Base-by-base conservation (phyloP, 2,888 invertebrate genomes). In the Agrochola lychnidis region DNA sequence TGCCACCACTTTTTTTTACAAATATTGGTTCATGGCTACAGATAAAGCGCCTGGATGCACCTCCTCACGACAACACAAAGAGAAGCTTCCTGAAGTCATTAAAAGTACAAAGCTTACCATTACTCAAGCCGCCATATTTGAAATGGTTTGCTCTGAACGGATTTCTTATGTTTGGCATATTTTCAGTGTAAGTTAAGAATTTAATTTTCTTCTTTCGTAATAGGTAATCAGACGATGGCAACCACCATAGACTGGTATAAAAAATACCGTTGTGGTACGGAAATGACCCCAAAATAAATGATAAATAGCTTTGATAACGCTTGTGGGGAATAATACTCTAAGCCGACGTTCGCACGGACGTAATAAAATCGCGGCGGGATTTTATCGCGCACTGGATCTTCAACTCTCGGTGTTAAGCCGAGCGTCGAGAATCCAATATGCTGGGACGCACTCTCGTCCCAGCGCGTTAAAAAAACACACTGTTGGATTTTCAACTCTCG, bases 91-190 rank as follows among this genome's bases (percentile, higher is more conserved):
- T 95, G 3, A 89, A 87, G 9, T 96, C 96, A 40, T 92, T 97
- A 71, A 95, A 95, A 90, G 89, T 87, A 45, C 98, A 98, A 91
- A 96, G 97, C 4, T 89, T 94, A 69, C 97, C 96, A 2, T 90
- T 98, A 51, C 92, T 97, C 51, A 96, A 93, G 76, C 93, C 96
- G 2, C 97, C 97, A 0, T 95, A 97, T 67, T 84, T 97, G 4
- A 95, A 95, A 86, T 97, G 97, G 91, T 96, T 97, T 74, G 81
- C 93, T 1, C 93, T 98, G 1, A 97, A 97, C 71, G 97, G 96
- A 66, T 92, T 94, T 68, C 95, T 98, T 25, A 96, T 97, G 86
- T 97, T 98, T 87, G 96, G 97, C 14, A 97, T 97, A 88, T 98
- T 98, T 97, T 96, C 97, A 89, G 97, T 97, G 98, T 98, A 94